Conservation (phyloP, 2,113 vertebrate species). For the Lophura nycthemera region DNA sequence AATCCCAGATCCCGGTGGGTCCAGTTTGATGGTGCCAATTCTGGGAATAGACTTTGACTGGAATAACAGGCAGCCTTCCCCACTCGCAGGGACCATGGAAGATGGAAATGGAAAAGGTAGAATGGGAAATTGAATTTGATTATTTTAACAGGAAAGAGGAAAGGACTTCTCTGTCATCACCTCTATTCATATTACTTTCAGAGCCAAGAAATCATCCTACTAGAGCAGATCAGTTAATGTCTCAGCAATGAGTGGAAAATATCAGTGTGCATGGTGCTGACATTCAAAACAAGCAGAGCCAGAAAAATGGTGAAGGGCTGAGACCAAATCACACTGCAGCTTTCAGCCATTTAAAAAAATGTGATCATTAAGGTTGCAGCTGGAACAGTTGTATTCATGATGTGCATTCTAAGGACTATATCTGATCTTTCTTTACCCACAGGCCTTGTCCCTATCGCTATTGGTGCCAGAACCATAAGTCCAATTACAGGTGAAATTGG, state of each 20-base stretch:
- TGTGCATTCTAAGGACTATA: background rate
- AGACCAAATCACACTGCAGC: background rate
- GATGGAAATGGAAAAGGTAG: constrained; percentile 86
- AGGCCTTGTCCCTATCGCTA: constrained; percentile 87
- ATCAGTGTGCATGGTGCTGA: background rate
- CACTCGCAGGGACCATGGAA: constrained; percentile 89
- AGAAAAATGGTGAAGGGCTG: background rate
- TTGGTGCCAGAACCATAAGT: constrained; percentile 83
- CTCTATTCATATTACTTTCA: background rate
- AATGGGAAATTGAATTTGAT: background rate
- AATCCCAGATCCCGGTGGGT: constrained; percentile 88
- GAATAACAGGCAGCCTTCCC: constrained; percentile 70
- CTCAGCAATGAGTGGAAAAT: background rate
- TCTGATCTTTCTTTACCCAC: background rate
- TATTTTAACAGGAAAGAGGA: background rate
- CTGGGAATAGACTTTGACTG: constrained; percentile 83
- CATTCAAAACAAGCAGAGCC: background rate
- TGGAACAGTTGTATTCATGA: background rate
- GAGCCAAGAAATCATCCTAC: background rate
- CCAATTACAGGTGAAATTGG: constrained; percentile 81
- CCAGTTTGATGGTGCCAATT: constrained; percentile 84
- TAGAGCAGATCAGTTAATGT: background rate
- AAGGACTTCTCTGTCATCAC: background rate
- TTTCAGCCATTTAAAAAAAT: background rate
- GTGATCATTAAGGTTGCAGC: background rate